These are phyloP conservation scores for Cariama cristata DNA, from an alignment of 2,113 vertebrate species.

Conservation along the genomic window DNA sequence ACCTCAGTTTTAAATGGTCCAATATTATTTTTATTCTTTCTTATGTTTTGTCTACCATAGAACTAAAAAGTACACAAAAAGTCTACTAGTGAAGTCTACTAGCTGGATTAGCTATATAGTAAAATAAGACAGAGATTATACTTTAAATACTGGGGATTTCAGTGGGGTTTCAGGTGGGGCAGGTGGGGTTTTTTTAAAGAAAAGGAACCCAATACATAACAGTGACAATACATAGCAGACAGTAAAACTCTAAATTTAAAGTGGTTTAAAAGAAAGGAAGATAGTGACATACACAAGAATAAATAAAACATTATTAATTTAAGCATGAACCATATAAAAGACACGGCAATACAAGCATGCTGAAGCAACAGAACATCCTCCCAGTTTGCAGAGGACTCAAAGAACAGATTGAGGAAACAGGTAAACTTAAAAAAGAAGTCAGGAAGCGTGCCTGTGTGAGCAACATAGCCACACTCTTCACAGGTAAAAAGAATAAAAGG, in stretches of 20 bases:
- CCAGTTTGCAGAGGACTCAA: neutral
- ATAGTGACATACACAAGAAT: neutral
- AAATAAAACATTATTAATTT: neutral
- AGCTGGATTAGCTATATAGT: neutral
- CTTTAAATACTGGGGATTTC: neutral
- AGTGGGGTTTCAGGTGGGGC: neutral
- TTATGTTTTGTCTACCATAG: neutral
- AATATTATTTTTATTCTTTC: neutral
- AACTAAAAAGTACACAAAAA: neutral
- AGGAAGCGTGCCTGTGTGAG: neutral
- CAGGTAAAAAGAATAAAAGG: neutral
- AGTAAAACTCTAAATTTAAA: neutral
- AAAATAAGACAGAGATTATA: neutral
- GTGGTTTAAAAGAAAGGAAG: neutral
- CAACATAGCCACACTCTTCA: neutral
- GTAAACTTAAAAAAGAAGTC: neutral
- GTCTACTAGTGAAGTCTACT: neutral
- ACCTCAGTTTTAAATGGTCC: neutral
- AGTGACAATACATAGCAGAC: neutral
- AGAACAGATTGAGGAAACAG: neutral
- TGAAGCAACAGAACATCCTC: neutral
- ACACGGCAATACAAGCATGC: rapidly evolving
- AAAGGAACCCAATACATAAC: neutral
- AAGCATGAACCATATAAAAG: neutral
- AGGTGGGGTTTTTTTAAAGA: neutral